Evolutionary conservation across 2,113 vertebrate genomes (phyloP), one percentile per base, ranked within the genome.

Genomic region (Ammodytes dubius): DNA sequence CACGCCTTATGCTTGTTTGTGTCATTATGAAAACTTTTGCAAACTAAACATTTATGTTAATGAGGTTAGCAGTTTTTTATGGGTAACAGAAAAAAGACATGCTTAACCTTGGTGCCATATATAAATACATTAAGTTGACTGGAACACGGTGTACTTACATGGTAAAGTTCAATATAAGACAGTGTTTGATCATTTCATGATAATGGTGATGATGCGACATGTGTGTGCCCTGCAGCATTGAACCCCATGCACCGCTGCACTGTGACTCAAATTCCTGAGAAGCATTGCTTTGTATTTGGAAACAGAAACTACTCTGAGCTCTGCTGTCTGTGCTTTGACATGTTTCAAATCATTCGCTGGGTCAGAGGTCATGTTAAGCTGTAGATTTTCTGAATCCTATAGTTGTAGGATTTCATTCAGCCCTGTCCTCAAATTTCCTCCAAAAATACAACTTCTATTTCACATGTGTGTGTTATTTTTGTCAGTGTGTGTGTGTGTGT

Each of bases 381-480:
- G 47, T 50, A 17, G 12, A 14, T 57, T 61, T 45, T 6, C 8
- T 47, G 60, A 46, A 19, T 60, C 50, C 70, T 45, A 57, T 17
- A 43, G 52, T 70, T 65, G 27, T 67, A 70, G 64, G 39, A 35
- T 71, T 81, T 74, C 8, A 47, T 54, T 40, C 43, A 37, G 53
- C 17, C 10, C 27, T 13, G 39, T 65, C 45, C 73, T 70, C 53
- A 43, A 50, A 68, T 79, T 19, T 63, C 60, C 19, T 37, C 57
- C 39, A 42, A 27, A 27, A 27, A 27, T 27, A 27, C 27, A 27
- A 7, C 63, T 83, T 71, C 52, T 88, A 70, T 87, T 79, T 39
- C 35, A 42, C 11, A 13, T 0, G 3, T 40, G 7, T 68, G 68
- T 57, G 37, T 68, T 42, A n/a, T 27, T 27, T 60, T 12, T 49